phyloP scores from a whole-genome alignment of 1,140 invertebrate genomes.

The Dufourea novaeangliae region DNA sequence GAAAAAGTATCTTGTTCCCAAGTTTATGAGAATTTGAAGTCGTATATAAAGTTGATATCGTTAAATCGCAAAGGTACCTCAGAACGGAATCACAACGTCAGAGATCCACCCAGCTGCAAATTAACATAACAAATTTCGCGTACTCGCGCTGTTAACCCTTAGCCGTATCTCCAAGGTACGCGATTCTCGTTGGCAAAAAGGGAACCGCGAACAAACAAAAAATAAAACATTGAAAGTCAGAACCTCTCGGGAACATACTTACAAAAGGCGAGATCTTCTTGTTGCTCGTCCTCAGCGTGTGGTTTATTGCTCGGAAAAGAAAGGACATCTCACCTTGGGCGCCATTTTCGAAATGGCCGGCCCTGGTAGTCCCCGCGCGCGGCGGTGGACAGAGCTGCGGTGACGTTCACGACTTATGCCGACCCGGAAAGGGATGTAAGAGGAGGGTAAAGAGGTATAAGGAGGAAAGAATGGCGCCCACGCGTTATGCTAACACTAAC shows the following conservation, averaged over 20 bases:
- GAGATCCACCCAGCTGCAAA: neutral
- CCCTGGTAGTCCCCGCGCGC: slow-evolving; percentile 37
- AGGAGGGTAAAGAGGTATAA: slow-evolving; percentile 69
- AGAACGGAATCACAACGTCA: neutral
- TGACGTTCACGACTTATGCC: slow-evolving; percentile 54
- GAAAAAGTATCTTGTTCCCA: too few species aligned
- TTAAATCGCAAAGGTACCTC: neutral
- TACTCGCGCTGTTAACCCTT: neutral
- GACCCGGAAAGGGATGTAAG: slow-evolving; percentile 55
- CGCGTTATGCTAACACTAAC: slow-evolving; percentile 80
- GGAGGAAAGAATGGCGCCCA: slow-evolving; percentile 79
- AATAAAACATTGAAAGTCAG: too few species aligned
- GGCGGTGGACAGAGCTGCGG: slow-evolving; percentile 44
- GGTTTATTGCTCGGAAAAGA: slow-evolving; percentile 29
- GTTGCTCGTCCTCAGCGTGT: neutral
- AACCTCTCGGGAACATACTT: neutral
- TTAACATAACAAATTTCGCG: neutral
- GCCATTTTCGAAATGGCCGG: slow-evolving; percentile 51
- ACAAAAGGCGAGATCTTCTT: neutral
- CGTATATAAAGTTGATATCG: too few species aligned
- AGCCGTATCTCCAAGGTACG: neutral
- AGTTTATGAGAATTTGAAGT: too few species aligned
- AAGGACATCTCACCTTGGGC: slow-evolving; percentile 27
- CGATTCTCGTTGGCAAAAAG: neutral
- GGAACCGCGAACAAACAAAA: too few species aligned